These are phyloP conservation scores for Amazona ochrocephala DNA, from an alignment of 2,797 vertebrate genomes.

Conservation along the genomic window DNA sequence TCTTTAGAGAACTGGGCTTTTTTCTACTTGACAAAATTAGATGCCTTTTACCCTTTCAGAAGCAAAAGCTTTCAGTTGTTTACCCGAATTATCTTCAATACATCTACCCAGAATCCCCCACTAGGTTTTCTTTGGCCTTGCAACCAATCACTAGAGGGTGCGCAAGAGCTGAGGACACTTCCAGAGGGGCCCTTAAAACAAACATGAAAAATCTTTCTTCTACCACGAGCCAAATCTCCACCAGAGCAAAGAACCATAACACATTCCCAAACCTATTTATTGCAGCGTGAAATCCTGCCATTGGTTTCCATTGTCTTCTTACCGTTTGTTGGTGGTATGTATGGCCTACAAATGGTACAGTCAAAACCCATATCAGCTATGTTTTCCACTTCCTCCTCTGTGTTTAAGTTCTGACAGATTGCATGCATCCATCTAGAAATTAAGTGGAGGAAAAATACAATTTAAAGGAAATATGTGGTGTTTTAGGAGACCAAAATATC, in stretches of 20 bases:
- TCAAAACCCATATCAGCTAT: conserved; percentile 93
- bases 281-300: conserved; percentile 36
- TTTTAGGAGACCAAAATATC: conserved; percentile 55
- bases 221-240: conserved; percentile 1
- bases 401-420: conserved; percentile 92
- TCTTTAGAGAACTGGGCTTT: not conserved
- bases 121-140: not conserved
- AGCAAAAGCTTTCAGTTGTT: not conserved
- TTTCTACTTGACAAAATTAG: not conserved
- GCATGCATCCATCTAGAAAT: conserved; percentile 95
- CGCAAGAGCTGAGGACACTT: not conserved
- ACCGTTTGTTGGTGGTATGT: conserved; percentile 88
- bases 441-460: conserved; percentile 63
- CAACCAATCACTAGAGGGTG: not conserved
- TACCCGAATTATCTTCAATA: not conserved
- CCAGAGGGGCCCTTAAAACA: not conserved
- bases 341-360: conserved; percentile 93
- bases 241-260: conserved; percentile 4
- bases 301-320: conserved; percentile 57
- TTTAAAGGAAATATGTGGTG: conserved; percentile 70
- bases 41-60: not conserved
- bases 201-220: not conserved
- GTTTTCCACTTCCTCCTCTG: conserved; percentile 94
- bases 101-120: not conserved
- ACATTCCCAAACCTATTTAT: conserved; percentile 39